Evolutionary conservation across 2,888 invertebrate species (phyloP), one percentile per base, ranked within the genome.

Genomic region (Thereva unica): DNA sequence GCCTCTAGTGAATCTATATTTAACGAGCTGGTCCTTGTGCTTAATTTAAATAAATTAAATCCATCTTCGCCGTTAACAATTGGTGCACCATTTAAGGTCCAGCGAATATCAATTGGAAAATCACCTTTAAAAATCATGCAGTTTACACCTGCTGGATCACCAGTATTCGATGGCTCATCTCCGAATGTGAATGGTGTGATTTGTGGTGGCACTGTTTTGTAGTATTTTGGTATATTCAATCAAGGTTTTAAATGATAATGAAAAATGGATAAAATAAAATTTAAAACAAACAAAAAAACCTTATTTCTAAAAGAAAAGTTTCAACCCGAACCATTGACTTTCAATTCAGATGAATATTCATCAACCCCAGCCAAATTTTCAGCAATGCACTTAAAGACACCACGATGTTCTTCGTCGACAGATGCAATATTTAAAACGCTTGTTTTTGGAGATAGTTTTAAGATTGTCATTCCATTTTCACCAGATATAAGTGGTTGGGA

Each of bases 361-460:
- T 86, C 83, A 71, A 84, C 83, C 74, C 90, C 90, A 69, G 88
- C 89, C 71, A 81, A 77, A 81, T 90, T 91, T 76, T 85, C 85
- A 66, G 90, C 92, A 75, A 85, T 85, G 79, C 92, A 92, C 72
- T 87, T 86, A 78, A 90, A 91, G 71, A 84, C 84, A 73, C 92
- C 92, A 72, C 89, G 87, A 80, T 91, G 90, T 71, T 84, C 83
- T 70, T 85, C 86, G 75, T 84, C 85, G 67, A 88, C 88, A 68
- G 85, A 85, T 72, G 86, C 88, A 74, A 90, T 88, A 78, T 85
- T 87, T 56, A 89, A 80, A 63, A 88, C 85, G 70, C 86, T 85
- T 40, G 85, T 85, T 75, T 86, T 87, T 76, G 85, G 83, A 73
- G 85, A 86, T 72, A 87, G 82, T 74, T 82, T 85, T 40, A 85